Evolutionary conservation across 2,888 invertebrate species (phyloP), one percentile per base, ranked within the genome.

Genomic region (Ophraella communa): DNA sequence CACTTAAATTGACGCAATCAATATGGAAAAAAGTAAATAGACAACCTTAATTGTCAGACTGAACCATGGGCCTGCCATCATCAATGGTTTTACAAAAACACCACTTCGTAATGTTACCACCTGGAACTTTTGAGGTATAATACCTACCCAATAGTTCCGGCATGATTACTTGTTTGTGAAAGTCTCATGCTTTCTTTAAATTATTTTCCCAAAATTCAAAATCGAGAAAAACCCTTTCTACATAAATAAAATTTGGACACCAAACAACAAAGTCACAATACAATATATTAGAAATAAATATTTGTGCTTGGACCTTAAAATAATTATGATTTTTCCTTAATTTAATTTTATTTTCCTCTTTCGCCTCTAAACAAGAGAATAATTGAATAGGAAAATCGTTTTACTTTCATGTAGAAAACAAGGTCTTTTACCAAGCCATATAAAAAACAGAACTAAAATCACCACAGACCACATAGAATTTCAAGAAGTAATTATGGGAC

Each of bases 1-100:
- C 39, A 18, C 2, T 8, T 24, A 54, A 30, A 44, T 94, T 94
- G 49, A 96, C 95, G 82, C 96, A 97, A 77, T 93, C 93, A 79
- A 96, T 95, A 82, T 97, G 96, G 82, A 96, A 97, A 96, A 96
- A 97, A 82, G 95, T 94, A 71, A 94, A 94, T 56, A 89, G 86
- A 82, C 96, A 97, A 72, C 90, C 89, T 67, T 89, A 88, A 10
- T 90, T 92, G 78, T 93, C 93, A 79, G 93, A 93, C 2, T 92
- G 92, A 67, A 93, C 93, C 93, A 93, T 93, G 5, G 14, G 20
- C 79, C 39, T 45, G n/a, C 62, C 58, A 45, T 62, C 65, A 33
- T 66, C 68, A 10, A 27, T 35, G 11, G 23, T 47, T 20, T 61
- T 44, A 42, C 68, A 68, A 20, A 49, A 23, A 45, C 65, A 67